Conservation (phyloP, 1,140 invertebrate species). For the Plodia interpunctella region DNA sequence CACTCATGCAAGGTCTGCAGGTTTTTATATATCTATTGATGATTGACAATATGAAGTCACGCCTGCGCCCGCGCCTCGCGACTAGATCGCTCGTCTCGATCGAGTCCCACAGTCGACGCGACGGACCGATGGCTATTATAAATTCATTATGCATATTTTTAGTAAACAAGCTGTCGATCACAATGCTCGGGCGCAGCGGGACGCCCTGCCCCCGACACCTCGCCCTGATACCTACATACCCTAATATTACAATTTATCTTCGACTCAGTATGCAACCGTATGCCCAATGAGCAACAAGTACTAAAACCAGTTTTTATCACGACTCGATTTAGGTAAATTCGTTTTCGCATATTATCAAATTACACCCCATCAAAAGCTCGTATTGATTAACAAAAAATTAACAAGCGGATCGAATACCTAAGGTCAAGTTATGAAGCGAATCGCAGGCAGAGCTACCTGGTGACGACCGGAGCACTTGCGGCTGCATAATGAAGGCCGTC, state of each 20-base stretch:
- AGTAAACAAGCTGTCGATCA: constrained; percentile 77
- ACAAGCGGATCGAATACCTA: constrained; percentile 67
- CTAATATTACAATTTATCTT: constrained; percentile 43
- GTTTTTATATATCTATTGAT: neutral
- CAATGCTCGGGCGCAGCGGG: constrained; percentile 65
- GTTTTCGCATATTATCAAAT: constrained; percentile 60
- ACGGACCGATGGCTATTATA: constrained; percentile 65
- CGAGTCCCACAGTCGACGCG: constrained; percentile 20
- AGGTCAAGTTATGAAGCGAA: constrained; percentile 62
- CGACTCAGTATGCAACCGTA: constrained; percentile 33
- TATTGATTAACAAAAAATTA: constrained; percentile 61
- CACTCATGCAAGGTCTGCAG: too few species aligned
- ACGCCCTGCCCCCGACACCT: constrained; percentile 59
- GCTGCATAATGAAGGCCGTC: constrained; percentile 67
- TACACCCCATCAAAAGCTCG: constrained; percentile 55
- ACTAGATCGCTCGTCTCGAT: neutral
- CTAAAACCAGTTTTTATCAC: constrained; percentile 44
- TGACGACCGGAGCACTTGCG: constrained; percentile 57
- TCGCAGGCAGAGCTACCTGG: constrained; percentile 58
- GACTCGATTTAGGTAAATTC: constrained; percentile 37
- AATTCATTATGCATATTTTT: constrained; percentile 77
- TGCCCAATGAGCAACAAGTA: constrained; percentile 30
- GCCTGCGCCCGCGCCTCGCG: neutral
- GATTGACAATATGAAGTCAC: neutral
- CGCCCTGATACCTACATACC: constrained; percentile 40